Conservation (phyloP, 2,113 vertebrate genomes). For the Pogonocichla stellata region DNA sequence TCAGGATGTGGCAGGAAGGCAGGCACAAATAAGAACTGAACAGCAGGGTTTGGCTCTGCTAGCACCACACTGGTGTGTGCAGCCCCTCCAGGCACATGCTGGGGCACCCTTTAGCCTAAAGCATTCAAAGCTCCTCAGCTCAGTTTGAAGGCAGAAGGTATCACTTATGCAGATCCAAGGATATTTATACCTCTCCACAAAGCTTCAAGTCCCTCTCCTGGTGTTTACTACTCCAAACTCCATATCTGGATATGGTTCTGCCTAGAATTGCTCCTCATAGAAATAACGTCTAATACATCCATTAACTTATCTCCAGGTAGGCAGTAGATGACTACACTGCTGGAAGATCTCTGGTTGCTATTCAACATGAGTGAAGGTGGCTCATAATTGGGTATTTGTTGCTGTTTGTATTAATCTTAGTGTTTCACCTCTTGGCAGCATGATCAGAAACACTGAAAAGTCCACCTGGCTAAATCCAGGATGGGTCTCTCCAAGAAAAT, state of each 20-base stretch:
- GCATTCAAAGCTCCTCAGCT: neutral
- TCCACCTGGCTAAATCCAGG: neutral
- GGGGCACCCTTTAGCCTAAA: neutral
- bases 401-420: neutral
- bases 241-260: neutral
- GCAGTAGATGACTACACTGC: neutral
- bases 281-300: neutral
- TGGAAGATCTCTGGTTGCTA: neutral
- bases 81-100: neutral
- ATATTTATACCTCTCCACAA: neutral
- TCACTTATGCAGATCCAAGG: neutral
- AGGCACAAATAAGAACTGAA: neutral
- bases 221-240: neutral
- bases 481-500: neutral
- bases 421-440: neutral
- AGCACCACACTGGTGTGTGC: fast-evolving
- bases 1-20: neutral
- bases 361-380: neutral
- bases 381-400: neutral
- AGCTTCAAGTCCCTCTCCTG: neutral
- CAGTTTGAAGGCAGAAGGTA: neutral
- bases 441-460: neutral
- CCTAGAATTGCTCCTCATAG: neutral
- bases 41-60: neutral
- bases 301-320: neutral